Base-by-base conservation (phyloP, 35 echinoderm and acorn worm species). In the Stichopus chloronotus region DNA sequence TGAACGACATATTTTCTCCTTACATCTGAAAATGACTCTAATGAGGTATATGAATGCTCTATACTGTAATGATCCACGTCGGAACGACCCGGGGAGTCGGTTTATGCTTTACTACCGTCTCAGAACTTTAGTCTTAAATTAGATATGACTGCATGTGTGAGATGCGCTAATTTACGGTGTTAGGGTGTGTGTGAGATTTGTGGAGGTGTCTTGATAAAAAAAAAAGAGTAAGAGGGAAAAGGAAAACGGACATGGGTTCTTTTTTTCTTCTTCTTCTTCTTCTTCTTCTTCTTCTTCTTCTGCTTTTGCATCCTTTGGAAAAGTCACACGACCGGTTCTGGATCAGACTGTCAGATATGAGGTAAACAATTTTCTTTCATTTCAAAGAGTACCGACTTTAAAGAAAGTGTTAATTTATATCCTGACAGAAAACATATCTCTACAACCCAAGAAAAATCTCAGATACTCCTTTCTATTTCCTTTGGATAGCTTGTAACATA, bases 371-470 rank as follows among this genome's bases (percentile, higher is more conserved):
- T 53, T 21, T 58, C 16, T 4, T n/a, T 25, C 24, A 58, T 85
- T 85, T 85, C 82, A 85, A 85, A 85, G 82, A 23, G 56, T 20
- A 11, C 82, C 82, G 82, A 74, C 82, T 23, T 53, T 53, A 85
- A 85, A 85, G 22, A 58, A 85, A 85, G 82, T 85, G 69, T 74
- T 14, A 85, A 85, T 85, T 85, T 85, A 85, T 85, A 58, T 85
- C 55, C 17, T 58, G 82, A 59, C 55, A 58, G 57, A 85, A 56
- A 58, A 58, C 57, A 85, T 85, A 22, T 85, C 69, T 74, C 14
- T 74, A 43, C 30, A 74, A 61, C 8, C 8, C 14, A 61, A 61
- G 14, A 61, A 14, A 61, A 8, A 61, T 61, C 24, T 85, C 54
- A 59, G 82, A 85, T 85, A 58, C 58, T 17, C 24, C 58, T 58